phyloP scores from a whole-genome alignment of 2,113 vertebrate species.

The Alectura lathami region DNA sequence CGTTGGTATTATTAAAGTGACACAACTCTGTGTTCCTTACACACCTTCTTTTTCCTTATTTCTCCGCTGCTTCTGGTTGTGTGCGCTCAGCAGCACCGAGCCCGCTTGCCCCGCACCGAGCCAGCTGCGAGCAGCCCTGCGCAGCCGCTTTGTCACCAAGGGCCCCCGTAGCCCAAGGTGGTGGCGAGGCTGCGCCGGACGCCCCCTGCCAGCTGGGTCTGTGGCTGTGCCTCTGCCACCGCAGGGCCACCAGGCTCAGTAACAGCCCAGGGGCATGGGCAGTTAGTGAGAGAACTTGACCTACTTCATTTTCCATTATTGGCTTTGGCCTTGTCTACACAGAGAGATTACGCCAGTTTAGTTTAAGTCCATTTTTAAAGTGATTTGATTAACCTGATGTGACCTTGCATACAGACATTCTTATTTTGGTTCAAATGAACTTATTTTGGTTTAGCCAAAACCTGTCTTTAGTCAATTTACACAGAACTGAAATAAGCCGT shows the following conservation, averaged over 20 bases:
- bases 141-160: neutral
- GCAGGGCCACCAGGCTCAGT: neutral
- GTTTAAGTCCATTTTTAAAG: constrained; percentile 47
- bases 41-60: neutral
- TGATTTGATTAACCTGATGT: constrained; percentile 51
- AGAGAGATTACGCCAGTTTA: constrained; percentile 13
- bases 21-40: neutral
- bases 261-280: neutral
- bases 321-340: constrained; percentile 34
- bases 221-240: neutral
- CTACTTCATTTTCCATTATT: constrained; percentile 44
- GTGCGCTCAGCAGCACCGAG: no score
- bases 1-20: neutral
- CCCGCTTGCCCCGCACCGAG: neutral
- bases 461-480: constrained; percentile 15
- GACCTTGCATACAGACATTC: neutral
- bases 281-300: neutral
- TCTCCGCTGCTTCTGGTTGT: neutral
- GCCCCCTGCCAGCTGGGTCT: neutral
- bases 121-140: neutral
- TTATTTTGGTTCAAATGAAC: constrained; percentile 27
- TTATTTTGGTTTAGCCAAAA: constrained; percentile 48
- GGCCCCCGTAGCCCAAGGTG: neutral
- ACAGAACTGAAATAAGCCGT: neutral
- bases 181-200: accelerated